phyloP scores from a whole-genome alignment of 2,113 vertebrate species.

The Catharus bicknelli region DNA sequence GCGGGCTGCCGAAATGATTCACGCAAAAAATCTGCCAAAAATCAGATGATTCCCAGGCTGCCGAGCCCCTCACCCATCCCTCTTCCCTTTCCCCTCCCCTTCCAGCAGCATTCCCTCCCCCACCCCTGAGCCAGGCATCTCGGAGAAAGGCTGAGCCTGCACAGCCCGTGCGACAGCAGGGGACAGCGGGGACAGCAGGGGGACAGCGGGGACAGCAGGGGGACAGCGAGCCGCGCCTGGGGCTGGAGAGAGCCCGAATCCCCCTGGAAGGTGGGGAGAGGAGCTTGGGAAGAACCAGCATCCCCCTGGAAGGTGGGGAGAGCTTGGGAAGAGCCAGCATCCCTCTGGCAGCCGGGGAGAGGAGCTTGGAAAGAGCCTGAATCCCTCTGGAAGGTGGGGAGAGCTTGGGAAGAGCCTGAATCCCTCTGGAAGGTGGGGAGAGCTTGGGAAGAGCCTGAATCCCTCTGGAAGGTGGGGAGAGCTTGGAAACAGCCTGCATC shows the following conservation, averaged over 20 bases:
- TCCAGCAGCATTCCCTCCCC: constrained; percentile 27
- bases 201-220: too few species aligned
- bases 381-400: not conserved
- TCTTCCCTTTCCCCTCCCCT: constrained; percentile 17
- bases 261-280: too few species aligned
- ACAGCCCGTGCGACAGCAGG: constrained; percentile 59
- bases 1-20: not conserved
- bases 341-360: not conserved
- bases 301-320: not conserved
- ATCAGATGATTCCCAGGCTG: constrained; percentile 24
- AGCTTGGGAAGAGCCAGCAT: not conserved
- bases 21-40: constrained; percentile 34
- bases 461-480: not conserved
- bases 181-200: not conserved
- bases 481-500: not conserved
- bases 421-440: not conserved
- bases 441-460: not conserved
- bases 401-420: not conserved
- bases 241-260: too few species aligned
- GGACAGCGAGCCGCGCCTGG: too few species aligned
- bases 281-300: not conserved
- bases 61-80: not conserved
- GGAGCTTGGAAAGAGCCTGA: fast-evolving
- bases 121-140: constrained; percentile 19
- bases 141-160: constrained; percentile 47